Conservation (phyloP, 2,888 invertebrate species). For the Amiota communis region DNA sequence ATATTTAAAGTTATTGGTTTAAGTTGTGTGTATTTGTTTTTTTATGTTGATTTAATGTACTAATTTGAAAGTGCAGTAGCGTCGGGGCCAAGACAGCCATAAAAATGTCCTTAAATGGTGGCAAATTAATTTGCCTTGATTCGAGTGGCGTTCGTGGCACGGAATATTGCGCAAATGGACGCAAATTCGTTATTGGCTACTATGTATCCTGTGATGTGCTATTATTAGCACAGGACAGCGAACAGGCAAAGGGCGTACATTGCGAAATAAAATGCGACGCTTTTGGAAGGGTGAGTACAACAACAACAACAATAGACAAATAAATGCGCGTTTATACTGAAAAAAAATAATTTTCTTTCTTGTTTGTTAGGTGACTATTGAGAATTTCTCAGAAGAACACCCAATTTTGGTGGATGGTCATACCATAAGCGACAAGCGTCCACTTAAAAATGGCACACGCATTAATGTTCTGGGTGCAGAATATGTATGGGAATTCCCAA, state of each 20-base stretch:
- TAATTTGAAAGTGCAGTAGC: too few species aligned
- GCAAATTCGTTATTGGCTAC: constrained; percentile 67
- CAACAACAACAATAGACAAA: not conserved
- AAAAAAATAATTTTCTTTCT: not conserved
- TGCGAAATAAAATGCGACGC: constrained; percentile 70
- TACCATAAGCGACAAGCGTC: constrained; percentile 57
- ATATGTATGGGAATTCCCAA: constrained; percentile 66
- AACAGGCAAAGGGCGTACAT: constrained; percentile 60
- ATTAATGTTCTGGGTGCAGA: constrained; percentile 64
- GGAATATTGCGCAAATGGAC: constrained; percentile 60
- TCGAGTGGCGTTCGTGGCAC: constrained; percentile 42
- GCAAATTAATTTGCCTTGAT: constrained; percentile 61
- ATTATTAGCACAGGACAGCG: constrained; percentile 42
- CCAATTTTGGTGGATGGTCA: constrained; percentile 64
- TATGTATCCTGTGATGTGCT: constrained; percentile 65
- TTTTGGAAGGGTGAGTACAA: constrained; percentile 69
- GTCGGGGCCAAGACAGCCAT: too few species aligned
- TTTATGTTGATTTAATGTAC: too few species aligned
- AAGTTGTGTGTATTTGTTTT: too few species aligned
- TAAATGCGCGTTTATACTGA: constrained; percentile 1
- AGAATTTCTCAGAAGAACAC: constrained; percentile 60
- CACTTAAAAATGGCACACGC: constrained; percentile 60
- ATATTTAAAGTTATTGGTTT: too few species aligned
- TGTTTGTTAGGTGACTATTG: constrained; percentile 63
- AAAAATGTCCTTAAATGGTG: constrained; percentile 69